These are phyloP conservation scores for Proales similis DNA, from an alignment of 1,140 invertebrate genomes.

Conservation along the genomic window DNA sequence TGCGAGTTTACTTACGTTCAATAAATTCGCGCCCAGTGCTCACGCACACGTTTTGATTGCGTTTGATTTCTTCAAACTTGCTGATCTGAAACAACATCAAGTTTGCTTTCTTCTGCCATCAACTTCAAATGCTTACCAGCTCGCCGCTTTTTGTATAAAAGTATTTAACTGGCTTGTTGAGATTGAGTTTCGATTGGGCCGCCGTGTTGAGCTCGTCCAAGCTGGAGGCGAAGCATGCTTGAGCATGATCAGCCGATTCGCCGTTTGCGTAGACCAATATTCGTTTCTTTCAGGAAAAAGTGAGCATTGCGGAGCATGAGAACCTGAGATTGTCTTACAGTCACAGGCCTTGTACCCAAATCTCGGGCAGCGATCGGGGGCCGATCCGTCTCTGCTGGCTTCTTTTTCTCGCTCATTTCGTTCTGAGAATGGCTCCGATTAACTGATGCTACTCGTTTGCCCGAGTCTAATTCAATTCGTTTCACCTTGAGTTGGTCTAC, in stretches of 20 bases:
- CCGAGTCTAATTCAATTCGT: not conserved
- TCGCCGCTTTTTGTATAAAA: conserved; percentile 47
- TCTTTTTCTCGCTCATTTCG: conserved; percentile 45
- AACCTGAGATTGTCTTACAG: conserved; percentile 41
- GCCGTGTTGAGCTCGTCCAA: conserved; percentile 47
- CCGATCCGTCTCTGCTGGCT: conserved; percentile 41
- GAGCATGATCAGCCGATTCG: conserved; percentile 44
- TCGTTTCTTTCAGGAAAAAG: conserved; percentile 45
- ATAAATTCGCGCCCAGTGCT: conserved; percentile 45
- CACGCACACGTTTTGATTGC: conserved; percentile 47
- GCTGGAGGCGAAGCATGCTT: conserved; percentile 48
- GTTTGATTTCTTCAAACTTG: conserved; percentile 43
- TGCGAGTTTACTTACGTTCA: conserved; percentile 39
- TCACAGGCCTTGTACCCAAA: conserved; percentile 42
- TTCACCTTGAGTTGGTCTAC: conserved; percentile 49
- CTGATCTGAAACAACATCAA: conserved; percentile 42
- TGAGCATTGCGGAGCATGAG: not conserved
- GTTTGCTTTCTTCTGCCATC: not conserved
- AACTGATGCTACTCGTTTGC: not conserved
- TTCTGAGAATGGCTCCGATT: conserved; percentile 42
- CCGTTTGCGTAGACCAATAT: conserved; percentile 49
- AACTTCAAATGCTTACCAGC: conserved; percentile 41
- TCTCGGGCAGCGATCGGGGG: not conserved
- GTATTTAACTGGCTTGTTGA: conserved; percentile 46
- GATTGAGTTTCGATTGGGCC: conserved; percentile 45